Evolutionary conservation across 1,140 invertebrate species (phyloP), one percentile per base, ranked within the genome.

Genomic region (Diploscapter pachys): DNA sequence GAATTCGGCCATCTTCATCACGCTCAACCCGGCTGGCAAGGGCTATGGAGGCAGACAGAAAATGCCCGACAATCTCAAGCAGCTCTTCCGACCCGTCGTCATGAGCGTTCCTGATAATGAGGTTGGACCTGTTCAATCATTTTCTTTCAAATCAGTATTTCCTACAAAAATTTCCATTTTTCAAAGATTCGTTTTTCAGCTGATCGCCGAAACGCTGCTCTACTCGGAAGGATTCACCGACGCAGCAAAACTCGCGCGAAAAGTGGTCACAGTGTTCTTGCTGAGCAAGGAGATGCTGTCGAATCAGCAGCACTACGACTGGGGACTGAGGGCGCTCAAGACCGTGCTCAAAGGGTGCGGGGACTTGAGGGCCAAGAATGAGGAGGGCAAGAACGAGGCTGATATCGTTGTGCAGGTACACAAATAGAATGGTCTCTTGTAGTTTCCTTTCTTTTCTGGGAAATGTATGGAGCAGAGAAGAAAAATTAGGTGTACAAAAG

Each of bases 1-100:
- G 13, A 95, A 99, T 84, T 98, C 98, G 93, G 97, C 96, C 0
- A 96, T 99, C 74, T 99, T 99, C 86, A 98, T 99, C 55, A 99
- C 97, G 0, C 98, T 99, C 94, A 99, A 99, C 89, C 97, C 97
- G 74, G 83, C 81, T 51, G 83, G 84, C 6, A 83, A 81, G 62
- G 96, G 95, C 6, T 99, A 99, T 87, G 96, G 96, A 63, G 97
- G 96, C 49, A 90, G 97, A 76, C 98, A 96, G 63, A 98, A 98
- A 88, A 87, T 99, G 71, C 97, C 97, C 0, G 97, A 99, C 85
- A 99, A 99, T 87, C 89, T 99, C 84, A 99, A 99, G 88, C 98
- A 99, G 63, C 68, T 99, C 5, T 99, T 99, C 91, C 89, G 96
- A 74, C 96, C 93, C 13, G 88, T 99, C 75, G 96, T 96, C 31